Percentiles rank a stretch among this genome's conserved stretches.
These are phyloP conservation scores for Ganaspis brasiliensis DNA, from an alignment of 2,888 invertebrate genomes.

Conservation along the genomic window DNA sequence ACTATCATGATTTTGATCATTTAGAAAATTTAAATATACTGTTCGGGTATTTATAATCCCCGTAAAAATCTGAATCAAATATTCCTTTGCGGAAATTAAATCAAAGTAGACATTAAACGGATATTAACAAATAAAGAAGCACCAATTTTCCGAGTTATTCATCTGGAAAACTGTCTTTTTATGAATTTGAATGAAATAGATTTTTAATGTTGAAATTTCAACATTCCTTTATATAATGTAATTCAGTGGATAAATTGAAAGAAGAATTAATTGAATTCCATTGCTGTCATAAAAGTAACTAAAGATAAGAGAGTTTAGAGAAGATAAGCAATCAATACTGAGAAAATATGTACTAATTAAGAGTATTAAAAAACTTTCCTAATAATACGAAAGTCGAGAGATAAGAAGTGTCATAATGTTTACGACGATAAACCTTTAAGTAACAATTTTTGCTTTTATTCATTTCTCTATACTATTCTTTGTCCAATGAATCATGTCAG, in stretches of 20 bases:
- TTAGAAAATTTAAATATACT: no score
- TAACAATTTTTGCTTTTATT: background rate
- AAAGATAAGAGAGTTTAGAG: conserved; percentile 12
- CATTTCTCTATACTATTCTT: background rate
- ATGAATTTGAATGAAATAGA: no score
- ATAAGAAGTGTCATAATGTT: conserved; percentile 18
- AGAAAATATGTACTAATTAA: conserved; percentile 18
- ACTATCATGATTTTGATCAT: no score
- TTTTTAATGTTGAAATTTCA: no score
- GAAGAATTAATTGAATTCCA: background rate
- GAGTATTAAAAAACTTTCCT: conserved; percentile 21
- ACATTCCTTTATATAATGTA: no score
- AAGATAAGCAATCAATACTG: conserved; percentile 16
- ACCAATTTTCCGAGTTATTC: no score
- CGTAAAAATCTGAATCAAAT: no score
- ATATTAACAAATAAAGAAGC: no score
- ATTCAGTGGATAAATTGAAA: background rate
- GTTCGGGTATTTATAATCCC: no score
- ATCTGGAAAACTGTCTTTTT: no score
- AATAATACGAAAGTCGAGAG: background rate
- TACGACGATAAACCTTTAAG: conserved; percentile 7
- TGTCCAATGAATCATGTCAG: background rate
- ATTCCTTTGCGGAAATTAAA: no score
- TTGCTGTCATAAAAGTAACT: background rate
- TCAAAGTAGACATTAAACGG: no score